Base-by-base conservation (phyloP, 2,888 invertebrate genomes). In the Ectobius pallidus region DNA sequence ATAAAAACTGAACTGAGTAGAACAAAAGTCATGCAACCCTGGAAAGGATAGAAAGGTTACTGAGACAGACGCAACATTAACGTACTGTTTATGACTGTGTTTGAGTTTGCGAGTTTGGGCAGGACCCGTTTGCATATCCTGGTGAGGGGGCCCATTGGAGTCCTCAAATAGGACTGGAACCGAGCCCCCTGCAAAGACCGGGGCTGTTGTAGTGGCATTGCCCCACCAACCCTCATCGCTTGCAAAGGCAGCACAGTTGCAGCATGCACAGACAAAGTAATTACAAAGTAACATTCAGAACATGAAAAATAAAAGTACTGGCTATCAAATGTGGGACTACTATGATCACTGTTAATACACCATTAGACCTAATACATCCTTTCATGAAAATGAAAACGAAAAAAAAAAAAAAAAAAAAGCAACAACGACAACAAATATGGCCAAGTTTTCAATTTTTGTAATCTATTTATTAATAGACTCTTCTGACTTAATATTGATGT, bases 241-340 rank as follows among this genome's bases (percentile, higher is more conserved):
- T 71, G 71, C 74, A 74, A 74, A 74, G 69, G 62, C 74, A 71
- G 74, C 72, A 72, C 61, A 67, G 68, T 58, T 67, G 72, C 74
- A 71, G 71, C 74, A 74, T 74, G 71, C 74, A 69, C 71, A 74
- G 61, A 71, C 69, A 61, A 71, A 71, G 49, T 46, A 69, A 69
- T 67, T 34, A 61, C 71, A 67, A 67, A 61, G 61, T 61, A 16
- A 46, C 46, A 46, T 46, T 46, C 46, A 16, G 46, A 46, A 46
- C 46, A 46, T 46, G 46, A 46, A 46, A 14, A 18, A 46, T 14
- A n/a, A 46, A 46, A 46, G 3, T 46, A 3, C 18, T 16, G 46
- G 46, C 16, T 46, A n/a, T 46, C 3, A 46, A 14, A 14, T 46
- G 46, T 46, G 16, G 46, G 46, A 46, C 46, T 9, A 46, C 46